Evolutionary conservation across 92 coral and sea anemone species (phyloP), one percentile per base, ranked within the genome.

Genomic region (Zoanthus sociatus): DNA sequence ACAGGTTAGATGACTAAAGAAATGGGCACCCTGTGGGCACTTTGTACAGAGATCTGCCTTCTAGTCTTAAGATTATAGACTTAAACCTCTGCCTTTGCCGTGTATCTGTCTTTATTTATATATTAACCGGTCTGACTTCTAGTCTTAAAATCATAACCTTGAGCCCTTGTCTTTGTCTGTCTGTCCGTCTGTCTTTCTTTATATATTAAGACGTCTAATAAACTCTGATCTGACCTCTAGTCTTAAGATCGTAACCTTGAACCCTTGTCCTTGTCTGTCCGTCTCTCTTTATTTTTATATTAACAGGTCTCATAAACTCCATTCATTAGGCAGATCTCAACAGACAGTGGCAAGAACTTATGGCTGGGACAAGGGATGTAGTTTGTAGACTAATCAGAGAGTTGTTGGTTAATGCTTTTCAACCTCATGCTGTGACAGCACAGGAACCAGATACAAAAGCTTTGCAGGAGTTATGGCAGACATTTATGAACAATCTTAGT

Each of bases 331-430:
- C 93, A 20, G 92, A 93, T 83, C 88, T 89, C 4, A 87, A 89
- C 69, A 90, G 94, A 42, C 98, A 93, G 50, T 94, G 95, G 95
- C 89, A 90, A 78, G 91, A 84, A 45, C 54, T 93, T 18, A 71
- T 87, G 17, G 58, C 5, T 1, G 44, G 69, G 56, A 73, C 92
- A 31, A 84, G 30, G 73, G 86, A 63, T 7, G 73, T 89, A 11
- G 71, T 94, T 20, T 63, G 70, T 17, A 17, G 83, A 51, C 71
- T 78, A 18, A 60, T 93, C 53, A 87, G 91, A 73, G 85, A 88
- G 15, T 63, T 88, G 21, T 42, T 94, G 72, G 60, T 66, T 45
- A 12, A 37, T 66, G 16, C 30, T 18, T 53, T 72, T 60, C 17
- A 32, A 3, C 18, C 70, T 55, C 61, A 78, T 10, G 21, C 4